Evolutionary conservation across 2,888 invertebrate species (phyloP).

Genomic region (Dasysyrphus tricinctus): DNA sequence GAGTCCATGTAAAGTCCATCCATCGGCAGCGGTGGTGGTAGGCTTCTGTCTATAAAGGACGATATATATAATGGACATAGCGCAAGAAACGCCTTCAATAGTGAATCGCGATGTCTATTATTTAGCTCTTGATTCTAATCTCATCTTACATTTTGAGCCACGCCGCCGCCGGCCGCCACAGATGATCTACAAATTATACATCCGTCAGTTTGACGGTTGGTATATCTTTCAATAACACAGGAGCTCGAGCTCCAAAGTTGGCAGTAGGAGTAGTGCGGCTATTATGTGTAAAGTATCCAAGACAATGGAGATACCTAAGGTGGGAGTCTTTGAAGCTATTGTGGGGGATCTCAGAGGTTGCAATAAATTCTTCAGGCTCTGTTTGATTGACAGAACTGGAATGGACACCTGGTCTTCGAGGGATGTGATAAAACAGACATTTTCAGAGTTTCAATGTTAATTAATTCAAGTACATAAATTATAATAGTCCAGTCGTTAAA

Average conservation of each 20-base stretch:
- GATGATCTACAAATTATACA: slow-evolving; percentile 69
- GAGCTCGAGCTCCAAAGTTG: slow-evolving; percentile 39
- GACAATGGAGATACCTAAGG: background rate
- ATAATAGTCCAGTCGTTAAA: too few relatives aligned
- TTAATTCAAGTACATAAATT: too few relatives aligned
- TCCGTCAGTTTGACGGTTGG: slow-evolving; percentile 61
- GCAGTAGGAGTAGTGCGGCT: slow-evolving; percentile 14
- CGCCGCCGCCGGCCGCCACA: background rate
- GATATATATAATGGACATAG: slow-evolving; percentile 49
- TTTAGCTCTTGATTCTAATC: slow-evolving; percentile 64
- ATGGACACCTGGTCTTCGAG: background rate
- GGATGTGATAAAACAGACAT: too few relatives aligned
- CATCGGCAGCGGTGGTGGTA: background rate
- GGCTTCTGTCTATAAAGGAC: slow-evolving; percentile 22
- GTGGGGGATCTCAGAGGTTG: background rate
- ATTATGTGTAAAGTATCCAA: slow-evolving; percentile 1
- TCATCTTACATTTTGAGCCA: slow-evolving; percentile 36
- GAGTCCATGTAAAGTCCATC: slow-evolving; percentile 23
- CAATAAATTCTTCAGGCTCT: background rate
- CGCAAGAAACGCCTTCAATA: slow-evolving; percentile 50
- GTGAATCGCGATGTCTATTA: slow-evolving; percentile 43
- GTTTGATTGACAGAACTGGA: background rate
- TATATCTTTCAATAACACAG: slow-evolving; percentile 52
- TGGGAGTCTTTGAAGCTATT: slow-evolving; percentile 25
- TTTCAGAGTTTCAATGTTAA: too few relatives aligned